Conservation (phyloP, 1,140 invertebrate genomes). For the Drosophila erecta region DNA sequence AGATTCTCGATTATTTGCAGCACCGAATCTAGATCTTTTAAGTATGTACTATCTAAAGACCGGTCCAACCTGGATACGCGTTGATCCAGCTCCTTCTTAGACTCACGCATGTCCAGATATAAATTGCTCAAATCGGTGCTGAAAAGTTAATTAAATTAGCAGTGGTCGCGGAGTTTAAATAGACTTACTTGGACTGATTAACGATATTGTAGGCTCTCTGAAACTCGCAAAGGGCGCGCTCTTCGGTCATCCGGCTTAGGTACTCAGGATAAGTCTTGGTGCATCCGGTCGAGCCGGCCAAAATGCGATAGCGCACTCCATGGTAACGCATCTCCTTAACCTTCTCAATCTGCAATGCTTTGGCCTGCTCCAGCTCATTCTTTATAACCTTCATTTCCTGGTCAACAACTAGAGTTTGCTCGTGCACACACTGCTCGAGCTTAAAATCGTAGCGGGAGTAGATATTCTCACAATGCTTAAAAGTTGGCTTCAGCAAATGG, state of each 20-base stretch:
- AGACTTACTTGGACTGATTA: constrained; percentile 53
- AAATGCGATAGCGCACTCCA: constrained; percentile 49
- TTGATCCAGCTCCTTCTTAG: constrained; percentile 36
- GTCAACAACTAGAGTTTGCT: constrained; percentile 56
- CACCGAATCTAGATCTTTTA: constrained; percentile 23
- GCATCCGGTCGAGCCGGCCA: constrained; percentile 28
- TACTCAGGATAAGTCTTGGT: constrained; percentile 68
- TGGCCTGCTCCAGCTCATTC: constrained; percentile 19
- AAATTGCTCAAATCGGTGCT: constrained; percentile 25
- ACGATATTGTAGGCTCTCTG: constrained; percentile 53
- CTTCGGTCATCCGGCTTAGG: constrained; percentile 56
- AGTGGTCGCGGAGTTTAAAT: neutral
- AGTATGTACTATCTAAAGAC: constrained; percentile 41
- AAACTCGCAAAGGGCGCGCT: constrained; percentile 58
- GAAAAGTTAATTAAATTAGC: neutral
- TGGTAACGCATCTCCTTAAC: constrained; percentile 64
- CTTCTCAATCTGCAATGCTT: constrained; percentile 41
- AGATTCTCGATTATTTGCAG: constrained; percentile 54
- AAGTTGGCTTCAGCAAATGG: constrained; percentile 36
- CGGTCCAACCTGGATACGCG: constrained; percentile 52
- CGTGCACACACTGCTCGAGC: constrained; percentile 62
- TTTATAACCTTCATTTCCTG: constrained; percentile 12
- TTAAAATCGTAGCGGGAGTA: constrained; percentile 57
- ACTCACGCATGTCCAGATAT: constrained; percentile 29
- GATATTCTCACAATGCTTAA: constrained; percentile 38